A percentile compares a stretch with the other conserved stretches of the same genome.
phyloP scores from a whole-genome alignment of 1,140 invertebrate species.

The Aphidius gifuensis region DNA sequence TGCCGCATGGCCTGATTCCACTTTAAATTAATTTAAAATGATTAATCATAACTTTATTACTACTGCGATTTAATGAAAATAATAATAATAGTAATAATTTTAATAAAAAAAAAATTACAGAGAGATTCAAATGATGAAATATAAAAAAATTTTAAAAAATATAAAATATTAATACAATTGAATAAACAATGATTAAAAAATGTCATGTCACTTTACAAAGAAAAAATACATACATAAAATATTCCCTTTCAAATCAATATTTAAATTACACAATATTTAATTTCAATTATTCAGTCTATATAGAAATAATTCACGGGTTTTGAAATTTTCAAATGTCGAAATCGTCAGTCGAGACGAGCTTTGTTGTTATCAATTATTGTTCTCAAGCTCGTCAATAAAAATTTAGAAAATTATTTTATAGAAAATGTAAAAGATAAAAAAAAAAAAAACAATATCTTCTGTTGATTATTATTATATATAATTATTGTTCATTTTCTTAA shows the following conservation, averaged over 20 bases:
- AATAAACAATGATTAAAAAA: slow-evolving; percentile 22
- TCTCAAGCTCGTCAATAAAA: too few species aligned
- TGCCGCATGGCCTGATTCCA: slow-evolving; percentile 56
- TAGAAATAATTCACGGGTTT: slow-evolving; percentile 16
- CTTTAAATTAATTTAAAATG: slow-evolving; percentile 48
- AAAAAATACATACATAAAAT: neutral
- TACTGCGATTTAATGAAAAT: slow-evolving; percentile 45
- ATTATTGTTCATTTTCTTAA: too few species aligned
- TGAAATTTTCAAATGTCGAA: slow-evolving; percentile 32
- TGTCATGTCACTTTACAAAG: slow-evolving; percentile 49
- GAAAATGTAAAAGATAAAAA: neutral
- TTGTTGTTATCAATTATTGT: neutral
- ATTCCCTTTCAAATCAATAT: neutral
- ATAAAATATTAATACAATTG: slow-evolving; percentile 13
- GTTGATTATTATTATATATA: too few species aligned
- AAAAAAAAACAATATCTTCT: neutral
- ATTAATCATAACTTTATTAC: slow-evolving; percentile 54
- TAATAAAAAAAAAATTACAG: neutral
- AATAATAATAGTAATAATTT: slow-evolving; percentile 8
- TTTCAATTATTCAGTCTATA: slow-evolving; percentile 21
- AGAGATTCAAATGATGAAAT: too few species aligned
- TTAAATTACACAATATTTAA: slow-evolving; percentile 8
- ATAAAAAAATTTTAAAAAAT: slow-evolving; percentile 7
- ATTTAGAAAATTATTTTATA: too few species aligned
- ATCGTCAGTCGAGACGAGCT: slow-evolving; percentile 20